phyloP scores from a whole-genome alignment of 2,888 invertebrate species.

The Theristus sp. region DNA sequence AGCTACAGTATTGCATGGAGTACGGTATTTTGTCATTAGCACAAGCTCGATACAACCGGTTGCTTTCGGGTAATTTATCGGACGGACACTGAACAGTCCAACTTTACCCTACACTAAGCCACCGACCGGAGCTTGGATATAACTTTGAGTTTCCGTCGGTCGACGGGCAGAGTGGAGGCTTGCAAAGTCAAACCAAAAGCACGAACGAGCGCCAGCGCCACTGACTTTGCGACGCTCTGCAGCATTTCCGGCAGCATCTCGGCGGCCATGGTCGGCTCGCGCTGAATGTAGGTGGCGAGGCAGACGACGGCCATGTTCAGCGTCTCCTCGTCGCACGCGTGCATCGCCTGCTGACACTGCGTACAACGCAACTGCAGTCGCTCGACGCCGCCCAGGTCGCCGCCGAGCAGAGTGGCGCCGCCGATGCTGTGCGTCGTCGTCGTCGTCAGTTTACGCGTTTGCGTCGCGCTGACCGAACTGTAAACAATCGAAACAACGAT shows the following conservation, averaged over 20 bases:
- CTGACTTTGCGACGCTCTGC: slow-evolving; percentile 62
- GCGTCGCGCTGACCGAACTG: too few species aligned
- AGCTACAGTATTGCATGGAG: too few species aligned
- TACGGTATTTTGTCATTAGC: background rate
- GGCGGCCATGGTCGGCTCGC: slow-evolving; percentile 80
- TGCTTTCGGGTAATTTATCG: background rate
- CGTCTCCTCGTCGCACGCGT: slow-evolving; percentile 70
- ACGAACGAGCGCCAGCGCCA: too few species aligned
- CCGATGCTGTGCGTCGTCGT: background rate
- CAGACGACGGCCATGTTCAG: slow-evolving; percentile 78
- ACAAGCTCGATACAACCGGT: background rate
- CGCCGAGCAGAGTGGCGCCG: background rate
- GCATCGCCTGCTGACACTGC: background rate
- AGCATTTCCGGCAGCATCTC: slow-evolving; percentile 75
- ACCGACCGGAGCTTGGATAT: too few species aligned
- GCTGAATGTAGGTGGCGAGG: slow-evolving; percentile 80
- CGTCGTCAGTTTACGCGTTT: too few species aligned
- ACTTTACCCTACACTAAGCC: too few species aligned
- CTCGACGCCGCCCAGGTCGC: background rate
- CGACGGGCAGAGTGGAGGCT: too few species aligned
- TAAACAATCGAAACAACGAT: too few species aligned
- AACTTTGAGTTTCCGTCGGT: too few species aligned
- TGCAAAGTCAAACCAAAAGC: too few species aligned
- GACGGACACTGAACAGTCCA: too few species aligned
- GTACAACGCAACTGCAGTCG: background rate